A percentile compares a stretch with the other conserved stretches of the same genome.
These are phyloP conservation scores for Diplazon laetatorius DNA, from an alignment of 2,888 invertebrate genomes.

Conservation along the genomic window DNA sequence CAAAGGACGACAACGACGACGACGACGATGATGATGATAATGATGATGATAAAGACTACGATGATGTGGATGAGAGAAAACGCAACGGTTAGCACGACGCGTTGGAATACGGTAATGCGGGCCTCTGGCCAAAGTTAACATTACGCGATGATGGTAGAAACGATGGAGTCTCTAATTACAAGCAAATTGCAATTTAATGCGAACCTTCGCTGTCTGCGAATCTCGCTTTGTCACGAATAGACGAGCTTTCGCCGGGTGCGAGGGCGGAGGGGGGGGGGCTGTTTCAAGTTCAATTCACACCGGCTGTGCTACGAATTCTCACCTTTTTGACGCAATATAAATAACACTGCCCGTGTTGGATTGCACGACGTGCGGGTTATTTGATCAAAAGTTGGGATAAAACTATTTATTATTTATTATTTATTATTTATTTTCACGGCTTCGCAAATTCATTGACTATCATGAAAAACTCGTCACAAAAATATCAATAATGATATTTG, in stretches of 20 bases:
- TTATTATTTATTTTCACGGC: not conserved
- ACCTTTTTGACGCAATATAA: not conserved
- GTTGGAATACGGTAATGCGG: not conserved
- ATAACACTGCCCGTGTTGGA: not conserved
- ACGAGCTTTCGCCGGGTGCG: slow-evolving; percentile 2
- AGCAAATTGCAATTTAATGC: slow-evolving; percentile 63
- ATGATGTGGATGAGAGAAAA: slow-evolving; percentile 34
- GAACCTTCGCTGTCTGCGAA: slow-evolving; percentile 20
- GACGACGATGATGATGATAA: slow-evolving; percentile 5
- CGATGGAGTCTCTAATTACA: slow-evolving; percentile 63
- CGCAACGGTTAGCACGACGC: not conserved
- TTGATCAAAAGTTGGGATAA: too few species aligned
- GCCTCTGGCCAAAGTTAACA: slow-evolving; percentile 32
- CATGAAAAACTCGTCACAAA: too few species aligned
- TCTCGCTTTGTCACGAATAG: slow-evolving; percentile 26
- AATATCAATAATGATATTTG: too few species aligned
- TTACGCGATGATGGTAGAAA: slow-evolving; percentile 49
- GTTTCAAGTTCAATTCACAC: not conserved
- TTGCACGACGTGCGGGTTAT: not conserved
- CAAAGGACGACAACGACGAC: slow-evolving; percentile 42
- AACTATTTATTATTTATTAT: not conserved
- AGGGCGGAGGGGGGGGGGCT: not conserved
- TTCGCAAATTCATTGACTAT: not conserved
- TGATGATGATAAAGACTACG: not conserved
- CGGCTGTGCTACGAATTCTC: not conserved